A percentile compares a stretch with the other conserved stretches of the same genome.
Evolutionary conservation across 2,797 vertebrate species (phyloP).

Genomic region (Gallinago stenura): DNA sequence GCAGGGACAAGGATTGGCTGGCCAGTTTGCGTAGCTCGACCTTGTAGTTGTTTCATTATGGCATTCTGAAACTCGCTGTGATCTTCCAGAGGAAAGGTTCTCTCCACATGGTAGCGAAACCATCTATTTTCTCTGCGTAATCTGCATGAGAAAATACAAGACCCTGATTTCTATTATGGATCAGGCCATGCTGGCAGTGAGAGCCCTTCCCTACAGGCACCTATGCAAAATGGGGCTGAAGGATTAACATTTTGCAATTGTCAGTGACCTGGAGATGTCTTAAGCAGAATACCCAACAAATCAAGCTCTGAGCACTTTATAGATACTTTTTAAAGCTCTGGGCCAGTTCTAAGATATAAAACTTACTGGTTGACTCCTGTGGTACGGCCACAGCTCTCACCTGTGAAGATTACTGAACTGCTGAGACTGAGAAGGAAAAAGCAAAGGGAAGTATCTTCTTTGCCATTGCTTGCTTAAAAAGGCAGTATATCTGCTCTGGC

Average conservation of each 20-base stretch:
- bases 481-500: neutral
- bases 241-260: neutral
- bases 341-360: neutral
- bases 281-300: neutral
- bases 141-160: neutral
- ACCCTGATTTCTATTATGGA: neutral
- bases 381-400: neutral
- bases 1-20: neutral
- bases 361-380: neutral
- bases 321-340: neutral
- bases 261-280: neutral
- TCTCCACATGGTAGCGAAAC: neutral
- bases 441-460: neutral
- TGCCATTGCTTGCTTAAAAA: neutral
- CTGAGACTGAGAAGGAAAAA: neutral
- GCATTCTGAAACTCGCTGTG: neutral
- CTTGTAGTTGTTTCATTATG: constrained; percentile 3
- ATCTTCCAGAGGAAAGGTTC: neutral
- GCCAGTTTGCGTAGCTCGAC: neutral
- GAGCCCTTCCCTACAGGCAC: neutral
- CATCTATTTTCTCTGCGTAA: neutral
- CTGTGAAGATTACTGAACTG: neutral
- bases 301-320: neutral
- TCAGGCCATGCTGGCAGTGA: neutral
- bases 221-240: neutral